Evolutionary conservation across 2,888 invertebrate species (phyloP).

Genomic region (Caenorhabditis wallacei): DNA sequence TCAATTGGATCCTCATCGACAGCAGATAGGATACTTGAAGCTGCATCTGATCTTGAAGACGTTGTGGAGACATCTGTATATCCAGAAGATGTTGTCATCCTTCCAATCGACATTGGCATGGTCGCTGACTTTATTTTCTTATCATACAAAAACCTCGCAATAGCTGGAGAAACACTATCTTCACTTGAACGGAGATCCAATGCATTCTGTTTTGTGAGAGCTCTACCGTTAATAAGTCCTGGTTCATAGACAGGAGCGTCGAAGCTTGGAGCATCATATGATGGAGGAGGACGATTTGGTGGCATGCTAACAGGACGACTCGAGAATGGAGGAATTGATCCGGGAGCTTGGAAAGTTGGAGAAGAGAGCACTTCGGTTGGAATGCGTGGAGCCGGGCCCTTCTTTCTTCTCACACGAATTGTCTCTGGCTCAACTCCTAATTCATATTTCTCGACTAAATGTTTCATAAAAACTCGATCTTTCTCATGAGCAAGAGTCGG

Average conservation of each 20-base stretch:
- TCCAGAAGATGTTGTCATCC: conserved; percentile 46
- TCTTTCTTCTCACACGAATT: conserved; percentile 43
- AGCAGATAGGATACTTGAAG: conserved; percentile 33
- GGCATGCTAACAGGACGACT: conserved; percentile 54
- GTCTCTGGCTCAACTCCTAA: conserved; percentile 57
- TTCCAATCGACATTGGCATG: conserved; percentile 45
- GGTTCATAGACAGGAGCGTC: conserved; percentile 48
- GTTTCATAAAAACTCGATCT: conserved; percentile 56
- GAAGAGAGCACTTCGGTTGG: conserved; percentile 34
- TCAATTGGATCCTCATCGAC: conserved; percentile 38
- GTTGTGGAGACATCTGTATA: conserved; percentile 55
- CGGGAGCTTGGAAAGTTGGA: background rate
- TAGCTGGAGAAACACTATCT: conserved; percentile 26
- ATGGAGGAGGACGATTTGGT: conserved; percentile 59
- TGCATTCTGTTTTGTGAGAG: conserved; percentile 50
- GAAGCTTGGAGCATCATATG: conserved; percentile 60
- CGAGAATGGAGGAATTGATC: conserved; percentile 22
- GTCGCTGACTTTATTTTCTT: conserved; percentile 38
- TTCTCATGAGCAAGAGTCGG: conserved; percentile 52
- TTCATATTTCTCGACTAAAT: conserved; percentile 56
- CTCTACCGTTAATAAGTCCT: conserved; percentile 31
- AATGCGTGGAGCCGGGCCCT: conserved; percentile 40
- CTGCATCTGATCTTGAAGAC: conserved; percentile 41
- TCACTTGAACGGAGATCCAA: conserved; percentile 52
- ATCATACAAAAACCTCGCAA: conserved; percentile 32